Evolutionary conservation across 2,797 vertebrate genomes (phyloP).

Genomic region (Pipistrellus nathusii): DNA sequence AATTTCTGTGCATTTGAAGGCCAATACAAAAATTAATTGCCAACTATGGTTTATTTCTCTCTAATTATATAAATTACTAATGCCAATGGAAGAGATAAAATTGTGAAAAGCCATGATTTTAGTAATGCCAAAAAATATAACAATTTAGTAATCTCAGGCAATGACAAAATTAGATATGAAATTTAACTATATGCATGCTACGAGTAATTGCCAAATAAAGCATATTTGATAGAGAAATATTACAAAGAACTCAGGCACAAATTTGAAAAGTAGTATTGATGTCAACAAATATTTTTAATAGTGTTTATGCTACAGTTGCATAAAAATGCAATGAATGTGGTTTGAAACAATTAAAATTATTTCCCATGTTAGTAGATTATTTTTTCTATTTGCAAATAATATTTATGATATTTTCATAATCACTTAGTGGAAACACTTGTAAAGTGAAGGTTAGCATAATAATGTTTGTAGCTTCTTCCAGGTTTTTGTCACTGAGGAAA

Average conservation of each 20-base stretch:
- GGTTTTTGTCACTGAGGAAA: slow-evolving; percentile 5
- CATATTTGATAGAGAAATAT: neutral
- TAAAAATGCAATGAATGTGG: neutral
- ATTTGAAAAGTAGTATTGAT: slow-evolving; percentile 22
- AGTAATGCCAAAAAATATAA: neutral
- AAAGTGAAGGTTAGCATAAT: slow-evolving; percentile 25
- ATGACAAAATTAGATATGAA: neutral
- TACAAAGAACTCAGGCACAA: neutral
- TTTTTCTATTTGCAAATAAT: slow-evolving; percentile 16
- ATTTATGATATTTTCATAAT: slow-evolving; percentile 35
- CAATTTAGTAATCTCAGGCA: neutral
- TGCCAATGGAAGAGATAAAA: slow-evolving; percentile 41
- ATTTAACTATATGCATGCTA: neutral
- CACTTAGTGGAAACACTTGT: neutral
- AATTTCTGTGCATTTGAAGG: neutral
- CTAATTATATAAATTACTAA: slow-evolving; percentile 34
- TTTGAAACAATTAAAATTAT: slow-evolving; percentile 44
- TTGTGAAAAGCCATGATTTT: neutral
- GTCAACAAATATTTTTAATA: slow-evolving; percentile 15
- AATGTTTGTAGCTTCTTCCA: neutral
- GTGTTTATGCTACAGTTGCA: neutral
- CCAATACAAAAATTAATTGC: neutral
- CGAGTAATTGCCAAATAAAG: neutral
- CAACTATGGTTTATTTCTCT: neutral
- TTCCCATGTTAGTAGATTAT: neutral